Percentiles rank a stretch among this genome's conserved stretches.
Conservation (phyloP, 2,113 vertebrate genomes). For the Gymnocephalus cernua region DNA sequence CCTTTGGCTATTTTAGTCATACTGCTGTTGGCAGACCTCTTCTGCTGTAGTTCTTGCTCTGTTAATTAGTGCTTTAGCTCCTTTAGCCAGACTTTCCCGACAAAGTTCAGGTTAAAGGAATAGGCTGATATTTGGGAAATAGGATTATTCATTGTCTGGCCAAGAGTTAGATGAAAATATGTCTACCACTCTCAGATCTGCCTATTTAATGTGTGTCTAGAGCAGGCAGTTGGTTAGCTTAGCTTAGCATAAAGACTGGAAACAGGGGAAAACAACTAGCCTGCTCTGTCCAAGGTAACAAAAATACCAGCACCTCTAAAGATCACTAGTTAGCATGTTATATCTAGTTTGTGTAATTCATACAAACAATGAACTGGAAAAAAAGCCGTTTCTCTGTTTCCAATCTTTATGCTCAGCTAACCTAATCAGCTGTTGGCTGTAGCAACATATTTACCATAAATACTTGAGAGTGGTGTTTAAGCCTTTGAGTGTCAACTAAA, state of each 20-base stretch:
- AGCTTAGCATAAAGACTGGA: neutral
- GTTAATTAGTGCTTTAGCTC: neutral
- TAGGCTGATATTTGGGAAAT: neutral
- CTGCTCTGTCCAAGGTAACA: slow-evolving; percentile 9
- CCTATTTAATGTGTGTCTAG: neutral
- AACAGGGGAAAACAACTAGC: neutral
- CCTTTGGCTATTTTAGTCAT: neutral
- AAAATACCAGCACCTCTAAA: neutral
- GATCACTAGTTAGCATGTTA: neutral
- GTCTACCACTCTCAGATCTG: neutral
- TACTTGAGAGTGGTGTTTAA: neutral
- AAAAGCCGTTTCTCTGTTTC: neutral
- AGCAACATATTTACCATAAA: neutral
- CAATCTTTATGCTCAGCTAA: neutral
- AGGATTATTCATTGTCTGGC: neutral
- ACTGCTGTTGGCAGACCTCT: neutral
- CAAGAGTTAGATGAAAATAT: neutral
- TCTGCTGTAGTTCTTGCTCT: neutral
- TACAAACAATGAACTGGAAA: neutral
- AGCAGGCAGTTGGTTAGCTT: neutral
- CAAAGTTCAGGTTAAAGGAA: neutral
- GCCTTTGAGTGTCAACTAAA: neutral
- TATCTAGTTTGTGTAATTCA: neutral
- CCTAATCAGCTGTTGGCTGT: neutral
- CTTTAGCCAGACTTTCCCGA: neutral